These are phyloP conservation scores for Arenaria interpres DNA, from an alignment of 2,113 vertebrate species.

Conservation along the genomic window DNA sequence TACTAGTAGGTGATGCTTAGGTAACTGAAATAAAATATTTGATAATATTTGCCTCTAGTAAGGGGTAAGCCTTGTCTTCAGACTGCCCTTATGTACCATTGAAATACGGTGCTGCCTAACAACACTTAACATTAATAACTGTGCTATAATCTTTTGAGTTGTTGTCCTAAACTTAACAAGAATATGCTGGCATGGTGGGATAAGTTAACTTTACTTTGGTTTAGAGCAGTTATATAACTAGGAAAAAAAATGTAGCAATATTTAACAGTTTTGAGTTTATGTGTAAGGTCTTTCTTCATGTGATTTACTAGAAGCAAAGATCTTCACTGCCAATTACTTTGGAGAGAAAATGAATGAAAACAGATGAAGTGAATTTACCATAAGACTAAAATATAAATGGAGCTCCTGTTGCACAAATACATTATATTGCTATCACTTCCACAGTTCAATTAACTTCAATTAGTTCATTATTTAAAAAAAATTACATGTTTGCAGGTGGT, in stretches of 20 bases:
- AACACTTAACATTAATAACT: neutral
- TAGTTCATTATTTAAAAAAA: constrained; percentile 9
- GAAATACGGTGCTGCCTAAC: neutral
- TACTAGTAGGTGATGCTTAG: neutral
- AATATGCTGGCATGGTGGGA: neutral
- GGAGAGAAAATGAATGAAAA: neutral
- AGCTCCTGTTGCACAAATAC: neutral
- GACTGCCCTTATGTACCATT: neutral
- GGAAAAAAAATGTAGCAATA: neutral
- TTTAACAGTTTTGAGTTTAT: neutral
- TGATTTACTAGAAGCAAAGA: neutral
- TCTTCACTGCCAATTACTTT: neutral
- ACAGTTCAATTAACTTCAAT: constrained; percentile 10
- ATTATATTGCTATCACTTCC: neutral
- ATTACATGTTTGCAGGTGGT: neutral
- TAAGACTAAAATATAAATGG: constrained; percentile 12
- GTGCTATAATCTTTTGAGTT: neutral
- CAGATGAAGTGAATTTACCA: neutral
- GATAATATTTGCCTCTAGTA: neutral
- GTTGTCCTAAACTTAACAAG: neutral
- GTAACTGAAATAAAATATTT: neutral
- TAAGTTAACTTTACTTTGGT: neutral
- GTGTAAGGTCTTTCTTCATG: neutral
- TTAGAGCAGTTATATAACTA: neutral
- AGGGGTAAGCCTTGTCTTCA: neutral